These are phyloP conservation scores for Parus major DNA, from an alignment of 2,113 vertebrate genomes.

Conservation along the genomic window DNA sequence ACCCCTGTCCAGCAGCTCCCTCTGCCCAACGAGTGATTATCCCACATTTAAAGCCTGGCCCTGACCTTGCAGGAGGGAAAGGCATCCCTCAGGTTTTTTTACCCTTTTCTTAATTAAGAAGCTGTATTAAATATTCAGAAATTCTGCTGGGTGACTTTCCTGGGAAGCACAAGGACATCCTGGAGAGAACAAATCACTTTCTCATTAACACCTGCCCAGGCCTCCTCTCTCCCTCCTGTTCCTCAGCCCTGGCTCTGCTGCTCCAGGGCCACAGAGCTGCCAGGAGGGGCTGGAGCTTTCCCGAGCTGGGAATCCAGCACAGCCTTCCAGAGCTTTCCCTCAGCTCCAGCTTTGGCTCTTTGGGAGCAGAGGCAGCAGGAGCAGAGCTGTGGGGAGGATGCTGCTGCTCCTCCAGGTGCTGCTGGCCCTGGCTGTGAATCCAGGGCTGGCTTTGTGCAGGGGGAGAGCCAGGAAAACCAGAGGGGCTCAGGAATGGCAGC, in stretches of 20 bases:
- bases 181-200: slow-evolving; percentile 28
- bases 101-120: slow-evolving; percentile 50
- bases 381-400: not conserved
- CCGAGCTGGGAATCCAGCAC: not conserved
- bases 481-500: not conserved
- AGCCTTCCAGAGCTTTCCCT: not conserved
- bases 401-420: not conserved
- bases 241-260: not conserved
- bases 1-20: not conserved
- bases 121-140: slow-evolving; percentile 57
- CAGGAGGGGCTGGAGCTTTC: not conserved
- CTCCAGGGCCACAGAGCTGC: not conserved
- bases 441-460: not conserved
- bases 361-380: not conserved
- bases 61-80: not conserved
- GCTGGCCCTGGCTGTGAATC: not conserved
- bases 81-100: slow-evolving; percentile 28
- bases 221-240: not conserved
- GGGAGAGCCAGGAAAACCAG: not conserved
- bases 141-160: slow-evolving; percentile 31
- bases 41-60: not conserved
- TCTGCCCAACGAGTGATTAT: not conserved
- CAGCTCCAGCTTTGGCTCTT: not conserved
- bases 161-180: slow-evolving; percentile 41
- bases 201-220: slow-evolving; percentile 47